Conservation (phyloP, 2,113 vertebrate genomes). For the western clawed frog (Xenopus tropicalis) region DNA sequence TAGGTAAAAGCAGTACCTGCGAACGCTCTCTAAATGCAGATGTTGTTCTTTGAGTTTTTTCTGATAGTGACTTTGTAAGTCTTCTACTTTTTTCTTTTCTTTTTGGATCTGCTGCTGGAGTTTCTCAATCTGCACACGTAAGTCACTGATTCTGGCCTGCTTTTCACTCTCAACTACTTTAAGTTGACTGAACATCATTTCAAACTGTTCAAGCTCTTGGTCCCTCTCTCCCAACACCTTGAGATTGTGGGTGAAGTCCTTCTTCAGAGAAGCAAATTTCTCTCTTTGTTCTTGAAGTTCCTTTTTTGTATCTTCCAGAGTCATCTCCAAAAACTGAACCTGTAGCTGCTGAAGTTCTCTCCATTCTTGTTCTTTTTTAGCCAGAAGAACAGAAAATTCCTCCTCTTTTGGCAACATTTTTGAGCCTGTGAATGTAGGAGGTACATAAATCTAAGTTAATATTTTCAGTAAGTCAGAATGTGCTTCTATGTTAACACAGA, state of each 20-base stretch:
- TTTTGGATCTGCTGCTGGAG: slow-evolving; percentile 55
- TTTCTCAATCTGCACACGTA: slow-evolving; percentile 61
- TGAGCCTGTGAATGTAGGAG: slow-evolving; percentile 9
- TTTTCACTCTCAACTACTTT: slow-evolving; percentile 56
- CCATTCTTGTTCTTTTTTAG: slow-evolving; percentile 69
- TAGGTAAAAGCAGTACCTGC: slow-evolving; percentile 54
- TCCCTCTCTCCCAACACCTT: slow-evolving; percentile 71
- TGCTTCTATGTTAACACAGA: too few species aligned
- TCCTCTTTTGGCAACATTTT: slow-evolving; percentile 50
- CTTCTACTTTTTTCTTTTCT: slow-evolving; percentile 50
- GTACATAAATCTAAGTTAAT: too few species aligned
- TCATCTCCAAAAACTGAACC: slow-evolving; percentile 56
- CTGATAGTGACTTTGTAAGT: slow-evolving; percentile 52
- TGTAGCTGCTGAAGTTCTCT: slow-evolving; percentile 59
- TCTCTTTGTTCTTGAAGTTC: slow-evolving; percentile 56
- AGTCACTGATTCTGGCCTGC: slow-evolving; percentile 64
- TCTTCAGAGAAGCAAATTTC: slow-evolving; percentile 58
- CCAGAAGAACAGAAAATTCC: slow-evolving; percentile 60
- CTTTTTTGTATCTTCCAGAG: slow-evolving; percentile 51
- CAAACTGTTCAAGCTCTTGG: slow-evolving; percentile 66
- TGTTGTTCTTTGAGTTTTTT: slow-evolving; percentile 54
- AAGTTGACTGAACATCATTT: slow-evolving; percentile 52
- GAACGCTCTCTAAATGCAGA: slow-evolving; percentile 60
- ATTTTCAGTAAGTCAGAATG: too few species aligned
- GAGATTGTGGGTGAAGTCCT: slow-evolving; percentile 75